Evolutionary conservation across 2,113 vertebrate genomes (phyloP), one percentile per base, ranked within the genome.

Genomic region (Psephotus haematonotus): DNA sequence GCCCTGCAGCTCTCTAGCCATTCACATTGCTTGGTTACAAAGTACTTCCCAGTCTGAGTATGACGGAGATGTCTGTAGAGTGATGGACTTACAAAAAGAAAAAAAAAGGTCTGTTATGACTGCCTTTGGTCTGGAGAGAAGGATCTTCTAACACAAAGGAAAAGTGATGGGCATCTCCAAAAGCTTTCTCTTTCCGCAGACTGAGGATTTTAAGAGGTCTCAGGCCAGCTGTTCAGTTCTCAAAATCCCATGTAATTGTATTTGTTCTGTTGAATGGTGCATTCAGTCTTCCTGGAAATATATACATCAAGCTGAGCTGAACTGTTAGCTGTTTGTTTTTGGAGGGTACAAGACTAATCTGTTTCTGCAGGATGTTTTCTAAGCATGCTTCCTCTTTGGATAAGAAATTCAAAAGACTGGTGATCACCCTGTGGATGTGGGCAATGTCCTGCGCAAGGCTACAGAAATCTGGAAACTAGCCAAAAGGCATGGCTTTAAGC

Each of bases 51-150:
- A 17, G 55, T 35, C 27, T 68, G 49, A 74, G 35, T 43, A 35
- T 35, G 20, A 16, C 17, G 43, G 33, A 70, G 57, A n/a, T 50
- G 46, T 27, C 71, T 77, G 28, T 2, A 37, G 43, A 62, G 19
- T 43, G 43, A 49, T 39, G 33, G 11, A 41, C 5, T 5, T 24
- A 25, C 10, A 43, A 41, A 85, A 65, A 69, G 19, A 3, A 68
- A 20, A 4, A 46, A 44, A 0, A 2, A 35, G 0, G 0, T 17
- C 53, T 60, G 6, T 44, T 52, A 53, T 53, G 52, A 6, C 49
- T 92, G 39, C 53, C 41, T 91, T 80, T 9, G 2, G 41, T 80
- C 49, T 71, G 25, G n/a, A 88, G 33, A 63, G 23, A 55, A 78
- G 12, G 17, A 53, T n/a, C 31, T 62, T 83, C 49, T 63, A 52